Evolutionary conservation across 1,140 invertebrate genomes (phyloP).

Genomic region (Tetranychus urticae): DNA sequence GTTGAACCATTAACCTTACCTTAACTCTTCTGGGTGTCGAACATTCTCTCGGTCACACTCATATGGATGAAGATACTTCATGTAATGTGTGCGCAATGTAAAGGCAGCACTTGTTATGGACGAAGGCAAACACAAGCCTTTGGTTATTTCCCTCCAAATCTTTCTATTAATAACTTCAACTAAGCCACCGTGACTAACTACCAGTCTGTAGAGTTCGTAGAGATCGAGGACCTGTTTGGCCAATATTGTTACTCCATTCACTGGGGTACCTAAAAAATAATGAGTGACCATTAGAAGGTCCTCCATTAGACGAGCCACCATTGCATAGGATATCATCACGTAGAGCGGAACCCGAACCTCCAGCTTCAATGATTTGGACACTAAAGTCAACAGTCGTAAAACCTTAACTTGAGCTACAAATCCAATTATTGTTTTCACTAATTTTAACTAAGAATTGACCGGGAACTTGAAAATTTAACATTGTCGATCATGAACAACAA

Average conservation of each 20-base stretch:
- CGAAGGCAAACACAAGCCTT: conserved; percentile 88
- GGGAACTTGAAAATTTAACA: no score
- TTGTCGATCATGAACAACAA: no score
- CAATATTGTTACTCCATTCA: conserved; percentile 97
- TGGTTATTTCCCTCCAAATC: conserved; percentile 98
- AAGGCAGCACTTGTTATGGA: conserved; percentile 98
- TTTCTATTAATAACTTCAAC: conserved; percentile 99
- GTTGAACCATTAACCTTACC: no score
- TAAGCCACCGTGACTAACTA: conserved; percentile 86
- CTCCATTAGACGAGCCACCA: no score
- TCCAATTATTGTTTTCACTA: no score
- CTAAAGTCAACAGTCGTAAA: no score
- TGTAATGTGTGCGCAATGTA: conserved; percentile 93
- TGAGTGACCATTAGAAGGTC: no score
- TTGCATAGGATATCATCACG: no score
- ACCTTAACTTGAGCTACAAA: no score
- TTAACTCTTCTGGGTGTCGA: conserved; percentile 62
- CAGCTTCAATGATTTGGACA: no score
- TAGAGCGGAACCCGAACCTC: no score
- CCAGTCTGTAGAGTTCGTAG: conserved; percentile 92
- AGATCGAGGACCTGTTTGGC: conserved; percentile 95
- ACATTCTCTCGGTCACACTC: conserved; percentile 88
- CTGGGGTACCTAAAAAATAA: conserved; percentile 96
- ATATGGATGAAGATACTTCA: conserved; percentile 98
- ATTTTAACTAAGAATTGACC: no score